Evolutionary conservation across 1,140 invertebrate species (phyloP).

Genomic region (Heliothis virescens): DNA sequence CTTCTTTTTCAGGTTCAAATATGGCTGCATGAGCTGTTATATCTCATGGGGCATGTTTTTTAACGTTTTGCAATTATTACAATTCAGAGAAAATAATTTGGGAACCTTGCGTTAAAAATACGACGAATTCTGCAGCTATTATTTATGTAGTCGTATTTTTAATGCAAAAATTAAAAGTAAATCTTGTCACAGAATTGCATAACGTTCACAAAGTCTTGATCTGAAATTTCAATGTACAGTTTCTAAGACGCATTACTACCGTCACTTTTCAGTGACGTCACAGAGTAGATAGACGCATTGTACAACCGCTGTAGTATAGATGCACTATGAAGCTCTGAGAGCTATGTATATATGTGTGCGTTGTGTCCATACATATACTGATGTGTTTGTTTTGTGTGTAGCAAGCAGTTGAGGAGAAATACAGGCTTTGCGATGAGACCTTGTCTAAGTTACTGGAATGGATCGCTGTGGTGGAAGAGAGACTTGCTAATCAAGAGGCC

Average conservation of each 20-base stretch:
- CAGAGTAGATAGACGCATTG: constrained; percentile 47
- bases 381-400: constrained; percentile 81
- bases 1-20: constrained; percentile 57
- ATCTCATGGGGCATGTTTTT: constrained; percentile 20
- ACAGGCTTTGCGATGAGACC: constrained; percentile 95
- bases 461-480: constrained; percentile 94
- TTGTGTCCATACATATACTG: background rate
- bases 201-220: background rate
- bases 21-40: constrained; percentile 41
- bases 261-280: constrained; percentile 11
- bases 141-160: background rate
- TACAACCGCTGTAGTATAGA: constrained; percentile 46
- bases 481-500: constrained; percentile 94
- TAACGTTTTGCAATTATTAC: constrained; percentile 30
- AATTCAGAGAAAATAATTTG: no score
- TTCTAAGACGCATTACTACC: background rate
- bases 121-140: background rate
- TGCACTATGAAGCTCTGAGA: constrained; percentile 37
- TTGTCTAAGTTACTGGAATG: constrained; percentile 94
- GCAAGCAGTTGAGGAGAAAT: constrained; percentile 98
- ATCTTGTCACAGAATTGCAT: constrained; percentile 27
- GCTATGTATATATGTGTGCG: background rate
- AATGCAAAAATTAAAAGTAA: background rate
- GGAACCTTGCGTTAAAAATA: background rate
- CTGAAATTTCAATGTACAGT: constrained; percentile 39